A percentile compares a stretch with the other conserved stretches of the same genome.
These are phyloP conservation scores for Chrysodeixis includens DNA, from an alignment of 2,888 invertebrate genomes.

Conservation along the genomic window DNA sequence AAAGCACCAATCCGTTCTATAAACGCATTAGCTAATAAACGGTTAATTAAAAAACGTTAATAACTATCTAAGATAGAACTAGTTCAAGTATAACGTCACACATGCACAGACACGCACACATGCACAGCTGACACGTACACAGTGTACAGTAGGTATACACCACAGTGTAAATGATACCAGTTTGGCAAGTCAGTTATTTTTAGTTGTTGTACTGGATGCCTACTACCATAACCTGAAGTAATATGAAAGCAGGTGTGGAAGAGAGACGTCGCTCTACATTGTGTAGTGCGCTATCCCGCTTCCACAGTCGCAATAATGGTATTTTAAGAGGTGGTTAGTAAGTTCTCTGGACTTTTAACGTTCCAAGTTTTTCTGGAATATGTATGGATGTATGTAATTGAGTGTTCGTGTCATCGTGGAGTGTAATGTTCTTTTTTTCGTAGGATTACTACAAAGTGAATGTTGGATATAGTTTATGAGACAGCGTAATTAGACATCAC, in stretches of 20 bases:
- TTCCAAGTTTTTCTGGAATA: conserved; percentile 40
- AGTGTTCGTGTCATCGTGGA: conserved; percentile 3
- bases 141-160: background rate
- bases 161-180: conserved; percentile 43
- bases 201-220: conserved; percentile 29
- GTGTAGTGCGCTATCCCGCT: too few species aligned
- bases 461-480: too few species aligned
- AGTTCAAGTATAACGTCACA: conserved; percentile 49
- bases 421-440: background rate
- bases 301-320: too few species aligned
- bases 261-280: too few species aligned
- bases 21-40: conserved; percentile 16
- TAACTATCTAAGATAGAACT: conserved; percentile 48
- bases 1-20: background rate
- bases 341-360: conserved; percentile 28
- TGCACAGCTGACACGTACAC: background rate
- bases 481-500: too few species aligned
- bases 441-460: too few species aligned
- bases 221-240: too few species aligned
- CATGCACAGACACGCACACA: conserved; percentile 8
- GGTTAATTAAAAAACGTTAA: conserved; percentile 15
- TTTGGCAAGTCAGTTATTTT: conserved; percentile 49
- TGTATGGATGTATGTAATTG: conserved; percentile 26
- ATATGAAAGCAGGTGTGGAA: too few species aligned
- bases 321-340: too few species aligned